phyloP scores from a whole-genome alignment of 2,888 invertebrate species.

The Yponomeuta evonymella region DNA sequence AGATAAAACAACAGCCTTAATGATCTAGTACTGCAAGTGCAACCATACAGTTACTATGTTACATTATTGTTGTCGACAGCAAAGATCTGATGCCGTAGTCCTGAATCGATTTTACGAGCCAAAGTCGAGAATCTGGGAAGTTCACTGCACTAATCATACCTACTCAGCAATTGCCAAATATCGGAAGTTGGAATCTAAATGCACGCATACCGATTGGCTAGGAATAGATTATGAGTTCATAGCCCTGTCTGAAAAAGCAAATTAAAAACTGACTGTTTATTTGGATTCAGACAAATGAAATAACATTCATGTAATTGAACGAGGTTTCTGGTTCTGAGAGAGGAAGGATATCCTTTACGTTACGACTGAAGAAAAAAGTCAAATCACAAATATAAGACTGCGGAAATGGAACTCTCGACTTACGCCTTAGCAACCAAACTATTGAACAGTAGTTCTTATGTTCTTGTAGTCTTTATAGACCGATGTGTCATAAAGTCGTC shows the following conservation, averaged over 20 bases:
- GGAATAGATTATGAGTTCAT: conserved; percentile 41
- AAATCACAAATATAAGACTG: no score
- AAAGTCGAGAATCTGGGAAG: conserved; percentile 38
- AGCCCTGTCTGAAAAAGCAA: conserved; percentile 26
- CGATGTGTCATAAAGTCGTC: no score
- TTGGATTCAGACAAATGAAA: background rate
- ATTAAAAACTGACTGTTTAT: background rate
- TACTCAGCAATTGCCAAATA: conserved; percentile 25
- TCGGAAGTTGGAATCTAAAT: conserved; percentile 27
- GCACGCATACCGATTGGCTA: conserved; percentile 19
- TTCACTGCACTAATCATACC: conserved; percentile 29
- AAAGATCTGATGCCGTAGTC: background rate
- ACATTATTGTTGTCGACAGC: background rate
- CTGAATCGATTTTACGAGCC: background rate
- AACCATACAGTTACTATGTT: background rate
- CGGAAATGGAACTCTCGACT: no score
- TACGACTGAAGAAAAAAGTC: no score
- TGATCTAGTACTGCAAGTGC: no score
- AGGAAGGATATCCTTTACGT: no score
- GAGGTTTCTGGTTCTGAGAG: no score
- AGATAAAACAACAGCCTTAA: no score
- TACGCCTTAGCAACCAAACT: no score
- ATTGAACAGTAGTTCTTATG: no score
- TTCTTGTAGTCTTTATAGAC: no score
- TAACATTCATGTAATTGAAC: no score